A percentile compares a stretch with the other conserved stretches of the same genome.
Evolutionary conservation across 64 coral and sea anemone genomes (phyloP).

Genomic region (Cladopsammia gracilis): DNA sequence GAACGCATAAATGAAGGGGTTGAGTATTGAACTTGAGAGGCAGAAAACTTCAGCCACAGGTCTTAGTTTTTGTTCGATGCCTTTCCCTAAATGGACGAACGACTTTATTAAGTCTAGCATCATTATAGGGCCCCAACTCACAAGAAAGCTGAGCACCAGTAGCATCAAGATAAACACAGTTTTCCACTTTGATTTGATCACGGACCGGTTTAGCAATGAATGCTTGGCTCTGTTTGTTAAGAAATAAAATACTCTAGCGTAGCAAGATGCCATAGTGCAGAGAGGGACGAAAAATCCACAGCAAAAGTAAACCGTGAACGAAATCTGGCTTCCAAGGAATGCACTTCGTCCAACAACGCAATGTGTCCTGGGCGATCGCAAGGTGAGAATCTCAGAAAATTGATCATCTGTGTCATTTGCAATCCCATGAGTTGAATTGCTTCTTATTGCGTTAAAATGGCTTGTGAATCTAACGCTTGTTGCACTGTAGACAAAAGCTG

Average conservation of each 20-base stretch:
- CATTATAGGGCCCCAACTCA: slow-evolving; percentile 15
- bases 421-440: not conserved
- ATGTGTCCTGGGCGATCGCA: not conserved
- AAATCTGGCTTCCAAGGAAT: not conserved
- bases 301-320: not conserved
- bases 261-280: not conserved
- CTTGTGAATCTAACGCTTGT: not conserved
- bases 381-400: not conserved
- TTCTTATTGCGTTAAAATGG: not conserved
- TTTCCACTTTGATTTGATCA: not conserved
- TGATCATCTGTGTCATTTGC: not conserved
- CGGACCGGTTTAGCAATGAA: not conserved
- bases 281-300: slow-evolving; percentile 2
- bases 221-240: not conserved
- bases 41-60: not conserved
- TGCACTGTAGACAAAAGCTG: not conserved
- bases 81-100: not conserved
- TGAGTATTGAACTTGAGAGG: not conserved
- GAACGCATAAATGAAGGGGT: slow-evolving; percentile 6
- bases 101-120: not conserved
- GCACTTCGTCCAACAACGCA: not conserved
- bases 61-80: not conserved
- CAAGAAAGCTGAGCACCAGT: not conserved
- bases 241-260: not conserved
- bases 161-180: not conserved